Percentiles rank a stretch among this genome's conserved stretches.
Conservation (phyloP, 1,140 invertebrate genomes). For the Triops cancriformis region DNA sequence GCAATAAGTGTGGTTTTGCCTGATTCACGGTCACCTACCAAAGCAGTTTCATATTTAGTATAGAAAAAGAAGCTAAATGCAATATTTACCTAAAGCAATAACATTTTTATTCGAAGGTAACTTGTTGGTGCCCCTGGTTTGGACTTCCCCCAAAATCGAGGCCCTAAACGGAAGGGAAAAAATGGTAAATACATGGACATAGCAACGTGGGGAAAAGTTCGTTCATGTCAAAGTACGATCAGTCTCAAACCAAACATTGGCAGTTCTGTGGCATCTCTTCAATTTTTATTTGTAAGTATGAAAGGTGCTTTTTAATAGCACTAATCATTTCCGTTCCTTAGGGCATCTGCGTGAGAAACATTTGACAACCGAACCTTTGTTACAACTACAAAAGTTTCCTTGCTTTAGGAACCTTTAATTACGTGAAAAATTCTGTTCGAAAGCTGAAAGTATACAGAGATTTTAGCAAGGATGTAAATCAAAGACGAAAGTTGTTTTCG, state of each 20-base stretch:
- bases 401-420: neutral
- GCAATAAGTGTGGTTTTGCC: constrained; percentile 85
- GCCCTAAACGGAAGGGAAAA: constrained; percentile 57
- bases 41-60: neutral
- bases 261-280: neutral
- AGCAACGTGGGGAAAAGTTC: neutral
- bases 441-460: no score
- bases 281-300: no score
- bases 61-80: neutral
- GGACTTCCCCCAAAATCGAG: constrained; percentile 84
- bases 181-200: neutral
- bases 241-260: neutral
- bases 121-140: constrained; percentile 86
- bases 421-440: no score
- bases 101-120: constrained; percentile 86
- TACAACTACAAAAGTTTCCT: neutral
- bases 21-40: constrained; percentile 80
- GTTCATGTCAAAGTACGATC: neutral
- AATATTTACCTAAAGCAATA: constrained; percentile 64
- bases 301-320: no score
- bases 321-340: constrained; percentile 16
- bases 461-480: neutral
- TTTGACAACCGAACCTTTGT: neutral
- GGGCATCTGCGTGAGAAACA: neutral
- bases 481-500: neutral